A percentile compares a stretch with the other conserved stretches of the same genome.
Conservation (phyloP, 2,797 vertebrate genomes). For the Zenarchopterus dispar region DNA sequence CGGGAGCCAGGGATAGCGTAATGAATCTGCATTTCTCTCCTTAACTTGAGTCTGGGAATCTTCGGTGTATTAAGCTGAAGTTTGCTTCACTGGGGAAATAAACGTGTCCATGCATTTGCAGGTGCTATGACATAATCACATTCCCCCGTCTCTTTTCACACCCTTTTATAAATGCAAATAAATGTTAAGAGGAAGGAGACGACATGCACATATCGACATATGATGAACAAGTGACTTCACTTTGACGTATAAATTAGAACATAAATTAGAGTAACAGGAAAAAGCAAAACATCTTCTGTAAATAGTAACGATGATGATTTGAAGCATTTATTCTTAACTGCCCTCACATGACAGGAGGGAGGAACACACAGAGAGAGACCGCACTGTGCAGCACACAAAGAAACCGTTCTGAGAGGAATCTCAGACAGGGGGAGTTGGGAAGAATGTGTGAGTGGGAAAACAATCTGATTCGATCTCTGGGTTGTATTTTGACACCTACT, state of each 20-base stretch:
- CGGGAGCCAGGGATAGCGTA: conserved; percentile 1
- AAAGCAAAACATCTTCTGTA: conserved; percentile 38
- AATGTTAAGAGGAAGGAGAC: neutral
- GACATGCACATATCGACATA: conserved; percentile 2
- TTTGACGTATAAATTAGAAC: conserved; percentile 3
- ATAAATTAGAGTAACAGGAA: conserved; percentile 25
- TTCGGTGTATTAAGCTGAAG: conserved; percentile 26
- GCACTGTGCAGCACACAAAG: conserved; percentile 60
- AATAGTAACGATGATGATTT: conserved; percentile 44
- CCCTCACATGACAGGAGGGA: conserved; percentile 15
- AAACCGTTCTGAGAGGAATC: conserved; percentile 52
- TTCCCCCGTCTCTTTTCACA: conserved; percentile 28
- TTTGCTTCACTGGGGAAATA: conserved; percentile 33
- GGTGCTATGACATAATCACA: conserved; percentile 68
- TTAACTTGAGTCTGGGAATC: conserved; percentile 17
- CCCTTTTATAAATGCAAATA: neutral
- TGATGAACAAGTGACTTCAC: conserved; percentile 19
- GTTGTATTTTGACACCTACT: conserved; percentile 61
- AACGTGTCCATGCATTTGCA: conserved; percentile 59
- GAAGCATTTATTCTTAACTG: conserved; percentile 38
- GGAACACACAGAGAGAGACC: conserved; percentile 38
- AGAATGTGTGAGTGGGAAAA: conserved; percentile 73
- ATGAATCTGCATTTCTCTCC: conserved; percentile 29
- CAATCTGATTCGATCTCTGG: conserved; percentile 52
- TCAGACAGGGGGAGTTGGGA: conserved; percentile 59